Evolutionary conservation across 2,888 invertebrate genomes (phyloP).

Genomic region (Caenorhabditis sp.): DNA sequence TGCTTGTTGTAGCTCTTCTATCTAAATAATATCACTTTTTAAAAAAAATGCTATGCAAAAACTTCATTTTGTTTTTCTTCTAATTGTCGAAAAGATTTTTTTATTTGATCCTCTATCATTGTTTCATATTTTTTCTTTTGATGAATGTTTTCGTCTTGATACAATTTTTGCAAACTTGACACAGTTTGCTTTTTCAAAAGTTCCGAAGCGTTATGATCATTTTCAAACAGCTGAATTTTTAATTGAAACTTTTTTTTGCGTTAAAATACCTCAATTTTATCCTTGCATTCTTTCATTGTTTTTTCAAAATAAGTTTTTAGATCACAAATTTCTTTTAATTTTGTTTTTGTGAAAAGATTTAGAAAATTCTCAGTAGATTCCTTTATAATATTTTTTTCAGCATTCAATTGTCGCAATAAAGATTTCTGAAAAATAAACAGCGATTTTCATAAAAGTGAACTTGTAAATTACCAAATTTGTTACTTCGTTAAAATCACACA

Average conservation of each 20-base stretch:
- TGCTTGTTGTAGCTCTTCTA: slow-evolving; percentile 21
- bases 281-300: slow-evolving; percentile 38
- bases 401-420: slow-evolving; percentile 64
- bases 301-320: slow-evolving; percentile 47
- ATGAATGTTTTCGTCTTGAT: slow-evolving; percentile 61
- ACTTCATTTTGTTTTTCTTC: slow-evolving; percentile 63
- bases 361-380: slow-evolving; percentile 68
- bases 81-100: slow-evolving; percentile 59
- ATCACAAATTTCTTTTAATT: too few relatives aligned
- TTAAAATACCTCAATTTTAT: slow-evolving; percentile 34
- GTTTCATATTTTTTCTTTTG: slow-evolving; percentile 63
- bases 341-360: slow-evolving; percentile 57
- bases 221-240: slow-evolving; percentile 63
- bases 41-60: not conserved
- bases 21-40: slow-evolving; percentile 25
- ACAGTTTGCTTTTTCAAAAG: slow-evolving; percentile 61
- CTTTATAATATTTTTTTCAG: slow-evolving; percentile 68
- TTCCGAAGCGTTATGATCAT: slow-evolving; percentile 64
- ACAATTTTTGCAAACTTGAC: slow-evolving; percentile 63
- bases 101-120: slow-evolving; percentile 67
- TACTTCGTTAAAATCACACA: slow-evolving; percentile 59
- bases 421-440: slow-evolving; percentile 62
- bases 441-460: not conserved
- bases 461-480: slow-evolving; percentile 53
- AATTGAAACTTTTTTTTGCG: not conserved